Evolutionary conservation across 2,888 invertebrate species (phyloP), one percentile per base, ranked within the genome.

Genomic region (Notodonta ziczac): DNA sequence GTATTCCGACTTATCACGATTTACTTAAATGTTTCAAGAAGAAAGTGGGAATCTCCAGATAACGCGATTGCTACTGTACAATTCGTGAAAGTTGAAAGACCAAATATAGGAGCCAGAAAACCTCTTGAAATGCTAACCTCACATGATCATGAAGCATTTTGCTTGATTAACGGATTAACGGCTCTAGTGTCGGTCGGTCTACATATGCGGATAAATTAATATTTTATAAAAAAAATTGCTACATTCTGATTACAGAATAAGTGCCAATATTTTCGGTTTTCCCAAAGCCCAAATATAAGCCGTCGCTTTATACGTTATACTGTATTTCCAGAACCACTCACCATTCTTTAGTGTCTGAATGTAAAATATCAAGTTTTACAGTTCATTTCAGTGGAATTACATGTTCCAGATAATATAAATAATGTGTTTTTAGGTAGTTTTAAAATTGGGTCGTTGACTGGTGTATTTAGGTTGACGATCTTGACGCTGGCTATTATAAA

Each of bases 341-440:
- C 46, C 4, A n/a, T 14, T 7, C 10, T 52, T 12, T 39, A 53
- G 24, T 24, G 24, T 24, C 24, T 2, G 24, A 24, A 24, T 53
- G 13, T 35, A 32, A 12, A 53, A 53, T 51, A 2, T 9, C 7
- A 10, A 9, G 14, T 54, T 54, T 54, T 54, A 54, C 54, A 39
- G 39, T 54, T 39, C 53, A 32, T 63, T 77, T 71, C 70, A 63
- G 67, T 44, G 62, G 71, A 71, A 68, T 66, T 73, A 68, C 66
- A 74, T 63, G 74, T 71, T 73, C 70, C 67, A 76, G 61, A 76
- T 74, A 69, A 67, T 68, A 70, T 73, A 74, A 76, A 79, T 73
- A 63, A 75, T 72, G 66, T 66, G 64, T 71, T 72, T 74, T 63
- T 63, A 65, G 70, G 72, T 70, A 65, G 63, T 65, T 66, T 61